Percentiles rank a stretch among this genome's conserved stretches.
phyloP scores from a whole-genome alignment of 64 coral and sea anemone genomes.

The Pocillopora verrucosa region DNA sequence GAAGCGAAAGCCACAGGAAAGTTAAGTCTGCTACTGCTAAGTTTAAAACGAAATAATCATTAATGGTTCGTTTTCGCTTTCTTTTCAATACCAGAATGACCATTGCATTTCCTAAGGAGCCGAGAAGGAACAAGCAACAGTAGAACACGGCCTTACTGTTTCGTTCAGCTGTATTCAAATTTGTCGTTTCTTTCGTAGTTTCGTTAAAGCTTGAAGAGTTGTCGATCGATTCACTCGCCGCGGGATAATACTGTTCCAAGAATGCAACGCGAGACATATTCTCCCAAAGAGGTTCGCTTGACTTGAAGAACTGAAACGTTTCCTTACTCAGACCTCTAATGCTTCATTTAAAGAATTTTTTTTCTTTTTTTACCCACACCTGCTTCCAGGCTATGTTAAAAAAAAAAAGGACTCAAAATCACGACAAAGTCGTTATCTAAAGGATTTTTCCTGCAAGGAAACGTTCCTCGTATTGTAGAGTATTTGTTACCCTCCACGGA shows the following conservation, averaged over 20 bases:
- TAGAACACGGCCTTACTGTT: slow-evolving; percentile 55
- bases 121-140: slow-evolving; percentile 35
- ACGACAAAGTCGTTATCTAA: too few relatives aligned
- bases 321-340: too few relatives aligned
- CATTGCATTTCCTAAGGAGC: slow-evolving; percentile 41
- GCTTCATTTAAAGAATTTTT: too few relatives aligned
- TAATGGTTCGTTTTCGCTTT: slow-evolving; percentile 45
- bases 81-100: slow-evolving; percentile 39
- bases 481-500: too few relatives aligned
- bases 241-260: background rate
- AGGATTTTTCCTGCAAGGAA: too few relatives aligned
- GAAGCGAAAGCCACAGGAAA: slow-evolving; percentile 49
- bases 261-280: background rate
- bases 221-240: background rate
- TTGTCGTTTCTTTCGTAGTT: background rate
- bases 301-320: too few relatives aligned
- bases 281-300: background rate
- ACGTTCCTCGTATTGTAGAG: too few relatives aligned
- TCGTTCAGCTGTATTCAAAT: slow-evolving; percentile 18
- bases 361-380: too few relatives aligned
- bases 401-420: too few relatives aligned
- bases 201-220: background rate
- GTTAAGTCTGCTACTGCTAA: slow-evolving; percentile 53
- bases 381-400: too few relatives aligned
- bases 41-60: slow-evolving; percentile 64